Evolutionary conservation across 2,888 invertebrate species (phyloP).

Genomic region (Dolomedes plantarius): DNA sequence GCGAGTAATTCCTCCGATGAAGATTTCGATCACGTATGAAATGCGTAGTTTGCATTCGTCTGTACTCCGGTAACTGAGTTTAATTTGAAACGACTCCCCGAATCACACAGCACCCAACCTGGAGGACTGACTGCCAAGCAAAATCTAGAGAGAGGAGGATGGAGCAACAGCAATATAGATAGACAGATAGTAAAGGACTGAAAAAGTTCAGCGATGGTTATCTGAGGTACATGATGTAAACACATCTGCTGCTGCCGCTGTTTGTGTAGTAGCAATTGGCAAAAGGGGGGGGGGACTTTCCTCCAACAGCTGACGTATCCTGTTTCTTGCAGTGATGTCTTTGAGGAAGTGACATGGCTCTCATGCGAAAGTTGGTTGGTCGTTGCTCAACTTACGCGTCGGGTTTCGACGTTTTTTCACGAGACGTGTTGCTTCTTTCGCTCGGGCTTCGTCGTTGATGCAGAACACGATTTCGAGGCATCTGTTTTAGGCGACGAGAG

Average conservation of each 20-base stretch:
- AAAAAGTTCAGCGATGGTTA: constrained; percentile 52
- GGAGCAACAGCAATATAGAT: constrained; percentile 31
- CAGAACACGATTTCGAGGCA: constrained; percentile 24
- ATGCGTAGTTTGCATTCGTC: too few relatives aligned
- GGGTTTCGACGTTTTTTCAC: not conserved
- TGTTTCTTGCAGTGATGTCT: constrained; percentile 33
- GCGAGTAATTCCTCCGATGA: too few relatives aligned
- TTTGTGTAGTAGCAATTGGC: constrained; percentile 55
- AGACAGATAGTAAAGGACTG: constrained; percentile 37
- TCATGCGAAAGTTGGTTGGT: constrained; percentile 37
- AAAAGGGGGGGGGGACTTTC: not conserved
- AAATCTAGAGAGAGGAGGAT: not conserved
- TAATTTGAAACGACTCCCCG: not conserved
- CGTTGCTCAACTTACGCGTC: constrained; percentile 14
- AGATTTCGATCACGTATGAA: too few relatives aligned
- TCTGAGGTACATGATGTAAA: constrained; percentile 68
- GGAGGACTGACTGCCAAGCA: not conserved
- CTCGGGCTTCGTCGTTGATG: constrained; percentile 13
- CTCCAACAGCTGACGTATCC: constrained; percentile 58
- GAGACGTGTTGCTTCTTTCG: not conserved
- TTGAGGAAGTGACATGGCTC: constrained; percentile 67
- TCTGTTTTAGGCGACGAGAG: not conserved
- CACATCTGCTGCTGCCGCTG: constrained; percentile 58
- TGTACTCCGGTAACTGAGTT: too few relatives aligned
- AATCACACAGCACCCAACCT: not conserved